A percentile compares a stretch with the other conserved stretches of the same genome.
Evolutionary conservation across 2,888 invertebrate genomes (phyloP).

Genomic region (Charanyca ferruginea): DNA sequence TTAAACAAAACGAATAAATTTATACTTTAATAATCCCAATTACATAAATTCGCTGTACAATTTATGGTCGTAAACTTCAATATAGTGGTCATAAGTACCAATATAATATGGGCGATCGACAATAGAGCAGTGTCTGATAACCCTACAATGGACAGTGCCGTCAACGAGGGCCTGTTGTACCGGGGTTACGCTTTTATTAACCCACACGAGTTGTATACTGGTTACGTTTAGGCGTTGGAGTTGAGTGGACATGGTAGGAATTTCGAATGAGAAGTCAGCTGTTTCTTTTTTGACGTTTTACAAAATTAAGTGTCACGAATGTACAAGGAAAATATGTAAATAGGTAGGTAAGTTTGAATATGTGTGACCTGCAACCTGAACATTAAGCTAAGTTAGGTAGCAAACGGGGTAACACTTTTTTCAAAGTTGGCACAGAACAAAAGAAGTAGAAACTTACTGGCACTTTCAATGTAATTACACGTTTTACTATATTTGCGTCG

Average conservation of each 20-base stretch:
- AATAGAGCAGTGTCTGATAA: constrained; percentile 56
- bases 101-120: constrained; percentile 35
- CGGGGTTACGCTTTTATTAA: constrained; percentile 73
- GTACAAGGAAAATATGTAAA: no score
- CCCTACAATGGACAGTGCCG: constrained; percentile 57
- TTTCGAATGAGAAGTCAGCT: not conserved
- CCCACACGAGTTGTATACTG: constrained; percentile 67
- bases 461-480: no score
- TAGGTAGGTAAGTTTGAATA: no score
- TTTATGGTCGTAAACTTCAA: constrained; percentile 41
- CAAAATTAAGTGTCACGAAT: no score
- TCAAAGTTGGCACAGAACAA: no score
- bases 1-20: constrained; percentile 32
- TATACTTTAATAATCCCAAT: constrained; percentile 22
- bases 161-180: constrained; percentile 63
- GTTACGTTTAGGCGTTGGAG: constrained; percentile 51
- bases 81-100: constrained; percentile 26
- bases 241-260: constrained; percentile 53
- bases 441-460: no score
- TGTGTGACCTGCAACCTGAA: no score
- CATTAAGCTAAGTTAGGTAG: no score
- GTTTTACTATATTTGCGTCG: no score
- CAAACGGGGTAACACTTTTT: no score
- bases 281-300: not conserved
- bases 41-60: constrained; percentile 26